Evolutionary conservation across 2,888 invertebrate species (phyloP).

Genomic region (Leptinotarsa rubiginosa): DNA sequence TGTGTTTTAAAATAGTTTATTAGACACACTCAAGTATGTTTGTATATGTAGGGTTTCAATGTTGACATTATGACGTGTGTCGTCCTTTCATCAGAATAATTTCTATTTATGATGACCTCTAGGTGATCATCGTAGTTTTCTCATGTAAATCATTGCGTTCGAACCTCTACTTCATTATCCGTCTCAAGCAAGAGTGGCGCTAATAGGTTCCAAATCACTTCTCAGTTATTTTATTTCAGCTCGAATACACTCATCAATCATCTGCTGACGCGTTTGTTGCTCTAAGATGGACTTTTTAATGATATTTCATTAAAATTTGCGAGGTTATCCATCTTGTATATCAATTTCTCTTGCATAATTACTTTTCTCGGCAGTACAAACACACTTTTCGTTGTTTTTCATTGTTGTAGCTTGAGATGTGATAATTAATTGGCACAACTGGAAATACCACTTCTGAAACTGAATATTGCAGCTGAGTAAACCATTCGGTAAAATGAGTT

Average conservation of each 20-base stretch:
- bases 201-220: constrained; percentile 41
- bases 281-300: constrained; percentile 54
- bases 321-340: constrained; percentile 53
- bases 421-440: constrained; percentile 28
- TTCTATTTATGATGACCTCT: too few species aligned
- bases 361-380: constrained; percentile 24
- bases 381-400: constrained; percentile 17
- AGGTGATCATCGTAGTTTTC: background rate
- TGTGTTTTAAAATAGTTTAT: too few species aligned
- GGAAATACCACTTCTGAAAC: constrained; percentile 47
- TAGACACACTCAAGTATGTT: too few species aligned
- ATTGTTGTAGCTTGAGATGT: constrained; percentile 1
- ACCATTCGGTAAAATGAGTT: constrained; percentile 51
- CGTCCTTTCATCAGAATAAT: too few species aligned
- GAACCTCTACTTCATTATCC: constrained; percentile 15
- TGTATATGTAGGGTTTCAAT: too few species aligned
- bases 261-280: constrained; percentile 43
- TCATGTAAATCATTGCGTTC: background rate
- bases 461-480: constrained; percentile 50
- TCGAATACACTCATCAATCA: constrained; percentile 49
- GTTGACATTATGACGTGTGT: too few species aligned
- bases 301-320: constrained; percentile 56
- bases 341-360: constrained; percentile 49
- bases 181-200: constrained; percentile 31
- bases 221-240: constrained; percentile 43